Percentiles rank a stretch among this genome's conserved stretches.
phyloP scores from a whole-genome alignment of 1,140 invertebrate genomes.

The Saxidomus purpurata region DNA sequence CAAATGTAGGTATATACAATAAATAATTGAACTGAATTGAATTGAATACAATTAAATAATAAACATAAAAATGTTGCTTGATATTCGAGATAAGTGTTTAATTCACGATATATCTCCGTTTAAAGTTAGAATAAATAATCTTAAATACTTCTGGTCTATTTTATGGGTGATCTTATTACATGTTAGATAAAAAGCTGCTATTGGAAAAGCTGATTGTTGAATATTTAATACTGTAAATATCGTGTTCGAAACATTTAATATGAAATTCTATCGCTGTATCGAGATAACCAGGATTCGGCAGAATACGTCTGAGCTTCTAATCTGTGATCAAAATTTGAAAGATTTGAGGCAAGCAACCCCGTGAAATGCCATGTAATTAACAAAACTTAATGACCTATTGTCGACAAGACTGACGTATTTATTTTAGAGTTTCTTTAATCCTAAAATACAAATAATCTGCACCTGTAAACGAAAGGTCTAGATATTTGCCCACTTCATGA shows the following conservation, averaged over 20 bases:
- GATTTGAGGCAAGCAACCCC: no score
- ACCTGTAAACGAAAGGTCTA: no score
- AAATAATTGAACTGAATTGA: no score
- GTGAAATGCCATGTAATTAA: no score
- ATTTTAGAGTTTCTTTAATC: no score
- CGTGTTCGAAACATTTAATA: not conserved
- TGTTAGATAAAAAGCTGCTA: not conserved
- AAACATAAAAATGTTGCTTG: not conserved
- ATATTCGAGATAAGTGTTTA: not conserved
- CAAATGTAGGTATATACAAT: slow-evolving; percentile 11
- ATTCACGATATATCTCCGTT: not conserved
- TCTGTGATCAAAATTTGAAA: no score
- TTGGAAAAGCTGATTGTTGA: not conserved
- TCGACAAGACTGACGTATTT: no score
- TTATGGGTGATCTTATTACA: not conserved
- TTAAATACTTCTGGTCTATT: not conserved
- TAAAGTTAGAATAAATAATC: not conserved
- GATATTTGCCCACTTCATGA: no score
- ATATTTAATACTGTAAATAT: not conserved
- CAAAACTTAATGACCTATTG: no score
- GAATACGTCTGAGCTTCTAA: not conserved
- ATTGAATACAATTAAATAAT: not conserved
- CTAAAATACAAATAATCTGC: no score
- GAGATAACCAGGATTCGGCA: not conserved
- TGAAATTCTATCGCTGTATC: not conserved